Evolutionary conservation across 2,888 invertebrate genomes (phyloP), one percentile per base, ranked within the genome.

Genomic region (Temnothorax rugatulus): DNA sequence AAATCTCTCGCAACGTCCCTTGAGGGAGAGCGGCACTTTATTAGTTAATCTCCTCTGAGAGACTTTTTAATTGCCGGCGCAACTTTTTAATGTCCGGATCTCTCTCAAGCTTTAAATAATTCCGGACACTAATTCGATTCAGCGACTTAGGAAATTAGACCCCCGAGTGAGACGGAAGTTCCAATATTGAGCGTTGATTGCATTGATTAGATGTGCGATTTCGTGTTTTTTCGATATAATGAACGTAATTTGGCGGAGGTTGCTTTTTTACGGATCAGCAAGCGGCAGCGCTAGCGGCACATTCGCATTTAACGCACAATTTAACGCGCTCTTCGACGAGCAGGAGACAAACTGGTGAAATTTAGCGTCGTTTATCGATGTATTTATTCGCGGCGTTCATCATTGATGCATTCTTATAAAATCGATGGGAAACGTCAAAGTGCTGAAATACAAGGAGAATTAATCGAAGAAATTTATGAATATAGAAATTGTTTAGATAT

Each of bases 291-390:
- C 38, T 25, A 2, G 2, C 25, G 52, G 25, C 38, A 18, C 25
- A 52, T 76, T 52, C 38, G 38, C 63, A 15, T 76, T 76, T 76
- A 29, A 66, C 66, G 41, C 66, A 54, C 66, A 77, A 77, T 77
- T 66, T 76, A 66, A 38, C n/a, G 5, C 76, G 18, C 50, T 29
- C 50, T 64, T 63, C 47, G 47, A 18, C 38, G n/a, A 29, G 29
- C 66, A 11, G 29, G 4, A 44, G 44, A 54, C 9, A 5, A 57
- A 21, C 29, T 41, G n/a, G 77, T 54, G 66, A 54, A 66, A 66
- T 66, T 57, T 21, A n/a, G n/a, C 25, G 38, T 44, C 29, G n/a
- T 54, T 66, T 15, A 25, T 77, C 29, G 57, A 59, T 18, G n/a
- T 44, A 54, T 66, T 66, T 66, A 61, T 77, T 47, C 47, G 9